Base-by-base conservation (phyloP, 2,888 invertebrate genomes). In the Diaperis boleti region DNA sequence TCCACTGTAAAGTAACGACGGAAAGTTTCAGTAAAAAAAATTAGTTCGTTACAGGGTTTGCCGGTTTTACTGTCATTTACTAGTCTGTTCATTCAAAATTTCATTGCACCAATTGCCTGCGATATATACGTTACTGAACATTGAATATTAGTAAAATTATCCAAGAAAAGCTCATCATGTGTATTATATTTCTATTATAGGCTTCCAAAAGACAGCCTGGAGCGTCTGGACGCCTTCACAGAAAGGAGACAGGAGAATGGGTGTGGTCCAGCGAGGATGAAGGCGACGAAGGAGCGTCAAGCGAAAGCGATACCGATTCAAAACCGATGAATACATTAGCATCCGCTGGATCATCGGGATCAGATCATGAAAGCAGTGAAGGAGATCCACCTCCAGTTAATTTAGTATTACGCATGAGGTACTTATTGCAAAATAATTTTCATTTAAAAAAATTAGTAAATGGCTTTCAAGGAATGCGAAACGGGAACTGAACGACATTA, bases 161-260 rank as follows among this genome's bases (percentile, higher is more conserved):
- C n/a, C n/a, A n/a, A n/a, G n/a, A n/a, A n/a, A n/a, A n/a, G n/a
- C n/a, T n/a, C n/a, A n/a, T n/a, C n/a, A n/a, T n/a, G n/a, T 39
- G 41, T 44, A 14, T 22, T 35, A 37, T 45, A 41, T 7, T 18
- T 26, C 47, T 59, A 15, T 54, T 71, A 17, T 67, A 87, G 85
- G 88, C 87, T 62, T 86, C 90, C 66, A 89, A 90, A 78, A 86
- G 94, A 66, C 92, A 93, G 82, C 95, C 95, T 0, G 95, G 95
- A 18, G 89, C 95, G 0, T 92, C 91, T 14, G 92, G 92, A 10
- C 86, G 92, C 0, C 83, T 96, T 67, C 96, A 96, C 82, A 89
- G 97, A 76, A 97, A 96, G 70, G 94, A 95, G 74, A 96, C 96
- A 15, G 98, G 98, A 29, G 96, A 96, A 80, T 98, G 98, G 98